Conservation (phyloP, 2,797 vertebrate genomes). For the Rhyacichthys aspro region DNA sequence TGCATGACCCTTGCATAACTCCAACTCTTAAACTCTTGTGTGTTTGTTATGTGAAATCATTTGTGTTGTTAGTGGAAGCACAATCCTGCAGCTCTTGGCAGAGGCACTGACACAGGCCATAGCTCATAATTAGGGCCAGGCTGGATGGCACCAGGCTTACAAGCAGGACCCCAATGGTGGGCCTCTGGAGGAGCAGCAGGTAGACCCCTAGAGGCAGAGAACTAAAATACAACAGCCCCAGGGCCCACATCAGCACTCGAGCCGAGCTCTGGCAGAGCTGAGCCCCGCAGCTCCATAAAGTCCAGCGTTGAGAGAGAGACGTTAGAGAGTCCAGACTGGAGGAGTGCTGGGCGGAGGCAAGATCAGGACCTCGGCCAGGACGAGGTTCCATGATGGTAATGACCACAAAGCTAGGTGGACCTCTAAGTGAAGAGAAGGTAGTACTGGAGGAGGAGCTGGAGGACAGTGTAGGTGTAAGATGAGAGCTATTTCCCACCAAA, state of each 20-base stretch:
- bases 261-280: constrained; percentile 90
- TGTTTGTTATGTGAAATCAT: no score
- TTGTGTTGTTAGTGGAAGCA: constrained; percentile 47
- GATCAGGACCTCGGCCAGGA: no score
- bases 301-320: constrained; percentile 84
- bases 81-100: constrained; percentile 93
- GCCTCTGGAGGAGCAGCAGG: constrained; percentile 93
- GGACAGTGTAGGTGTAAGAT: constrained; percentile 47
- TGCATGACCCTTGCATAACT: no score
- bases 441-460: constrained; percentile 60
- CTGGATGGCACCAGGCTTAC: constrained; percentile 95
- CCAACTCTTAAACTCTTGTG: no score
- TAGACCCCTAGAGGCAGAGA: constrained; percentile 95
- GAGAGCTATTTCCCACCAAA: constrained; percentile 81
- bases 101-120: constrained; percentile 94
- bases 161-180: constrained; percentile 89
- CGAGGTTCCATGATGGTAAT: constrained; percentile 95
- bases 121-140: constrained; percentile 91
- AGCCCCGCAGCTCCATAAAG: constrained; percentile 88
- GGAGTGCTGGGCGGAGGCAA: no score
- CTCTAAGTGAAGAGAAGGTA: constrained; percentile 73
- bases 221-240: constrained; percentile 93
- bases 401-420: constrained; percentile 91
- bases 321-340: constrained; percentile 90
- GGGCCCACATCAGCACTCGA: constrained; percentile 89